Evolutionary conservation across 2,888 invertebrate species (phyloP).

Genomic region (Noctua janthina): DNA sequence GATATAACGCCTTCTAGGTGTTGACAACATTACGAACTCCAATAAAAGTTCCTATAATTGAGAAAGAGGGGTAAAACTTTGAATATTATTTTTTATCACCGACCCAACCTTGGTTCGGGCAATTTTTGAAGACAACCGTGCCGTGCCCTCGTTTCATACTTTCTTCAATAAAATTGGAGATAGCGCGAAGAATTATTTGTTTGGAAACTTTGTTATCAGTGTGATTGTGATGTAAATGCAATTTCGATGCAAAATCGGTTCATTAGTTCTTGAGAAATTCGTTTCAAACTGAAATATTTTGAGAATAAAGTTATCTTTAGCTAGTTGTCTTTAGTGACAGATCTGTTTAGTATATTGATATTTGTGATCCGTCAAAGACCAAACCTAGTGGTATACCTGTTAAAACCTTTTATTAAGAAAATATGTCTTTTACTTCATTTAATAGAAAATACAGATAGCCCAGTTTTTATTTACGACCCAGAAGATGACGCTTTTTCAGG

Average conservation of each 20-base stretch:
- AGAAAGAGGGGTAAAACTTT: conserved; percentile 47
- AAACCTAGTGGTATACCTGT: too few species aligned
- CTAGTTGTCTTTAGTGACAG: too few species aligned
- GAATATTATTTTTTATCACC: conserved; percentile 62
- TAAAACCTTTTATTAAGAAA: background rate
- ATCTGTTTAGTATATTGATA: background rate
- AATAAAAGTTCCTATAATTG: conserved; percentile 62
- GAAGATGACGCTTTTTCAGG: too few species aligned
- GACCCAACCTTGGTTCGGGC: conserved; percentile 48
- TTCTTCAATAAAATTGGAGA: conserved; percentile 54
- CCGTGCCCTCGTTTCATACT: conserved; percentile 38
- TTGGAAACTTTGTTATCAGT: conserved; percentile 43
- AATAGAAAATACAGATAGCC: accelerated
- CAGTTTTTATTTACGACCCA: background rate
- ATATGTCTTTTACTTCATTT: background rate
- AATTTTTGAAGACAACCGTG: conserved; percentile 57
- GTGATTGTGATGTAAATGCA: conserved; percentile 18
- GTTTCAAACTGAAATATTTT: too few species aligned
- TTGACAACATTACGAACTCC: conserved; percentile 58
- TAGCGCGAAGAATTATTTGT: conserved; percentile 51
- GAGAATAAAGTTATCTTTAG: background rate
- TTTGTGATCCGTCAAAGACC: background rate
- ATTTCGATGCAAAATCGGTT: conserved; percentile 3
- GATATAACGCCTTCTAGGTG: conserved; percentile 48
- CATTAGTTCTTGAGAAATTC: background rate